phyloP scores from a whole-genome alignment of 1,140 invertebrate genomes.

The Pristionchus pacificus region DNA sequence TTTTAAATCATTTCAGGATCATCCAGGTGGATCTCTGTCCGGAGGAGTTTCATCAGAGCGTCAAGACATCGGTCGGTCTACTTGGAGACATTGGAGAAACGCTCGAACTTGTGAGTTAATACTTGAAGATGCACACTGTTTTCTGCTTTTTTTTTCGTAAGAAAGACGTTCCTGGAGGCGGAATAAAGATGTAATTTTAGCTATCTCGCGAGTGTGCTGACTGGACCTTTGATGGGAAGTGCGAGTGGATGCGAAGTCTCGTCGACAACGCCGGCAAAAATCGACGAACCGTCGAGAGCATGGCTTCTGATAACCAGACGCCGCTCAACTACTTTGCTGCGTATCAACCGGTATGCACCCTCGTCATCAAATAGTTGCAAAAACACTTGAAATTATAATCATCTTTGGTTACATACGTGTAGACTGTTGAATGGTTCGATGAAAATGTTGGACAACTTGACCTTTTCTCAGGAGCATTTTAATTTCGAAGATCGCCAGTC shows the following conservation, averaged over 20 bases:
- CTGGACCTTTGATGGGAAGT: conserved; percentile 59
- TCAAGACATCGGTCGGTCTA: conserved; percentile 70
- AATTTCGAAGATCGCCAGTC: too few relatives aligned
- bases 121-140: too few relatives aligned
- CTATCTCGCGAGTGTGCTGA: conserved; percentile 62
- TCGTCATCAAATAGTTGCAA: background rate
- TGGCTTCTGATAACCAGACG: conserved; percentile 66
- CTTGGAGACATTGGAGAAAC: conserved; percentile 72
- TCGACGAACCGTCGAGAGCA: conserved; percentile 59
- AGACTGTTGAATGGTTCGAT: too few relatives aligned
- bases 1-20: background rate
- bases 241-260: conserved; percentile 66
- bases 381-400: background rate
- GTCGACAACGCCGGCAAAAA: conserved; percentile 66
- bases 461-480: too few relatives aligned
- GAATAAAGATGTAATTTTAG: conserved; percentile 22
- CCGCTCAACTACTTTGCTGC: conserved; percentile 90
- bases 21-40: conserved; percentile 76
- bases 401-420: too few relatives aligned
- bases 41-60: conserved; percentile 86
- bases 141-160: too few relatives aligned
- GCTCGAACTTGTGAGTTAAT: conserved; percentile 60
- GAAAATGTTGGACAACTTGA: too few relatives aligned
- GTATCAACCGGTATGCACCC: conserved; percentile 67
- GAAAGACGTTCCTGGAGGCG: too few relatives aligned